Evolutionary conservation across 2,113 vertebrate species (phyloP), one percentile per base, ranked within the genome.

Genomic region (Vimba vimba): DNA sequence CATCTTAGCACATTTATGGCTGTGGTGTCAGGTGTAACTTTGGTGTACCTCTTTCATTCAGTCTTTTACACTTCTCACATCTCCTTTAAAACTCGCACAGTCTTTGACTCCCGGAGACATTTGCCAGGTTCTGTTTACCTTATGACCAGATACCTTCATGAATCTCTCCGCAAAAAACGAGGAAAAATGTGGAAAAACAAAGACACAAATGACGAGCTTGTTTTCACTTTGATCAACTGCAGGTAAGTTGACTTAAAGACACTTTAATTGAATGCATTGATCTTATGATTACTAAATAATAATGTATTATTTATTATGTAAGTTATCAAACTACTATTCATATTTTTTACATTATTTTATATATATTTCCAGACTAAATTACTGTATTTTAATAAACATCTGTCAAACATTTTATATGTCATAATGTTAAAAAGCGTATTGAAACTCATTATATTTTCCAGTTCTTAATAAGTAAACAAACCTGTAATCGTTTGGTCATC

Each of bases 151-250:
- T 92, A 86, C 43, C 0, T 88, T 60, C 4, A 11, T 36, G 83
- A 76, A 79, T 84, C 86, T 43, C 0, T 90, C 27, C 71, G 30
- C 0, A 82, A 91, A 75, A 93, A 78, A 66, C 9, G 59, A 0
- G 92, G 92, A 1, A 2, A 3, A 11, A 11, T 93, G 15, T 9
- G 1, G 10, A 2, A n/a, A 2, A 0, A 3, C 23, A 71, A 80
- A 64, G 21, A 50, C 11, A 10, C 74, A 57, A 55, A 69, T 1
- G 39, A 30, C 0, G 79, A 87, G 0, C 82, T 89, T 1, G 81
- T 76, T 15, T 93, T 90, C 80, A 91, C 92, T 4, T 45, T 91
- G 15, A 21, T 86, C 2, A 85, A 78, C 86, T 93, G 93, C 90
- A 93, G 93, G 94, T 94, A 80, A 88, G 83, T 11, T 2, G 21